These are phyloP conservation scores for Hirtodrosophila cameraria DNA, from an alignment of 2,888 invertebrate genomes.

Conservation along the genomic window DNA sequence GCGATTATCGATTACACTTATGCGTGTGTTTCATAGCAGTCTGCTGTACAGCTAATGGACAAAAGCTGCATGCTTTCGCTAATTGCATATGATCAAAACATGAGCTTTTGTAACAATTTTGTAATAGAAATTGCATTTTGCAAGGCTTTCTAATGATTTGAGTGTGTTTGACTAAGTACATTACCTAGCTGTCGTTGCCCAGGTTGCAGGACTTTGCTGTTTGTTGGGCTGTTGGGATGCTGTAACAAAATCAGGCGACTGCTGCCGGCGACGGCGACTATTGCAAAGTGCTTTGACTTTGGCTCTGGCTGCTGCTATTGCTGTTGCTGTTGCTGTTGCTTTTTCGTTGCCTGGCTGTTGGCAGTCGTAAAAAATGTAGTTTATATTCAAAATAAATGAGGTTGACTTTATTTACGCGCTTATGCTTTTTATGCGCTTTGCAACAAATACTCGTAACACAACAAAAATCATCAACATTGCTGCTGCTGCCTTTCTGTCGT, in stretches of 20 bases:
- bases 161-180: constrained; percentile 14
- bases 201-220: too few relatives aligned
- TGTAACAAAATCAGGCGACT: constrained; percentile 33
- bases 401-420: constrained; percentile 79
- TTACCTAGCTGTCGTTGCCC: constrained; percentile 26
- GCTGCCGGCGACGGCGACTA: constrained; percentile 38
- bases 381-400: constrained; percentile 79
- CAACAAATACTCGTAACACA: constrained; percentile 55
- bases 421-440: constrained; percentile 79
- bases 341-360: constrained; percentile 49
- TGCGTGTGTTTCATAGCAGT: background rate
- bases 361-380: constrained; percentile 78
- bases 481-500: constrained; percentile 31
- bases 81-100: too few relatives aligned
- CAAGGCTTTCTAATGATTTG: constrained; percentile 2
- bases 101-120: too few relatives aligned
- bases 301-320: constrained; percentile 29
- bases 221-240: constrained; percentile 11
- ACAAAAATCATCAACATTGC: constrained; percentile 45
- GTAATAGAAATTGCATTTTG: background rate
- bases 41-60: constrained; percentile 1
- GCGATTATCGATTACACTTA: too few relatives aligned
- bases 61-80: background rate
- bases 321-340: constrained; percentile 15
- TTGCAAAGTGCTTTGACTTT: constrained; percentile 68